Evolutionary conservation across 1,140 invertebrate genomes (phyloP).

Genomic region (Bombus superbus): DNA sequence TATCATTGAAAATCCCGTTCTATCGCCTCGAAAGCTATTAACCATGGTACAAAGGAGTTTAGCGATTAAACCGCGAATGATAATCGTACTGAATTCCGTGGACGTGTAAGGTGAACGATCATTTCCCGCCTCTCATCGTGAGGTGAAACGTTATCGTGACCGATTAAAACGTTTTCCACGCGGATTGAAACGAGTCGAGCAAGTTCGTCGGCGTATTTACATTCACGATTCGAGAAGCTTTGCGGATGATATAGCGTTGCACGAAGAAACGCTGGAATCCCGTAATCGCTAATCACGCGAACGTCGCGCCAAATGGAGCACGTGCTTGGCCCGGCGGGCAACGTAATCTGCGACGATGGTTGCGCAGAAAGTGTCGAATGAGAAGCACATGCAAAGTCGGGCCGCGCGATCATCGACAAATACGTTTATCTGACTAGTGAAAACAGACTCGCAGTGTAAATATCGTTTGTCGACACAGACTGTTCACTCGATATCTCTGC

Average conservation of each 20-base stretch:
- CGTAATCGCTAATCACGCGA: background rate
- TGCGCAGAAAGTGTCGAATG: background rate
- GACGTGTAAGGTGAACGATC: constrained; percentile 22
- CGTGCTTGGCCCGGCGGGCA: background rate
- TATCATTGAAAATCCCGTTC: background rate
- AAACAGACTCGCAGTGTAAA: constrained; percentile 40
- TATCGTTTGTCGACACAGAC: constrained; percentile 24
- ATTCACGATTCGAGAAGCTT: background rate
- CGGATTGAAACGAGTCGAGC: constrained; percentile 7
- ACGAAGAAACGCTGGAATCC: background rate
- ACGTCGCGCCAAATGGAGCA: background rate
- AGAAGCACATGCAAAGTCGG: constrained; percentile 17
- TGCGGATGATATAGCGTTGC: too few species aligned
- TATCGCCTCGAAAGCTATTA: background rate
- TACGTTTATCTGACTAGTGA: constrained; percentile 37
- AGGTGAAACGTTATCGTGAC: constrained; percentile 10
- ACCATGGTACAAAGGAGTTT: background rate
- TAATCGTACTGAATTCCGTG: constrained; percentile 14
- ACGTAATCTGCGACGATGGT: background rate
- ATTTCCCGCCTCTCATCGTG: background rate
- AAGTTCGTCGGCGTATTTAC: background rate
- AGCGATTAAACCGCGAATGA: constrained; percentile 11
- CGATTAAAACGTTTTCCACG: constrained; percentile 13
- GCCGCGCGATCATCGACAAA: constrained; percentile 16
- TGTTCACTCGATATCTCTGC: constrained; percentile 34